Evolutionary conservation across 2,888 invertebrate species (phyloP).

Genomic region (Melinaea menophilus): DNA sequence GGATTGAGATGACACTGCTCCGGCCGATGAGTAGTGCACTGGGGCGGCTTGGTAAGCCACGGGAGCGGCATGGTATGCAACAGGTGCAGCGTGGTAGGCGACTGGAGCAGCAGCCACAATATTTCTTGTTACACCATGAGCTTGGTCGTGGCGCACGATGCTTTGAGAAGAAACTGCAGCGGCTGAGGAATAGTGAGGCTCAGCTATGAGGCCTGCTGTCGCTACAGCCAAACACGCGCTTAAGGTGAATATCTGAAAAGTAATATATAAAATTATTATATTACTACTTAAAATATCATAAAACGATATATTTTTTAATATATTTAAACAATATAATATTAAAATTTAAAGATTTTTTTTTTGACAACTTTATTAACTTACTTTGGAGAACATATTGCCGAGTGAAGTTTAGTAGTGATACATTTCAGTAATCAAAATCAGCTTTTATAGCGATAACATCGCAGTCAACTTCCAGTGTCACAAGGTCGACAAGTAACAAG

Average conservation of each 20-base stretch:
- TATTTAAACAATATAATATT: background rate
- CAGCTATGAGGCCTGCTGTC: slow-evolving; percentile 41
- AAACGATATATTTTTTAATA: background rate
- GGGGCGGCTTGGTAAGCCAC: slow-evolving; percentile 20
- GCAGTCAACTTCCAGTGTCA: too few species aligned
- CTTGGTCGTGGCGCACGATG: slow-evolving; percentile 53
- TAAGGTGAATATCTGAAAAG: slow-evolving; percentile 16
- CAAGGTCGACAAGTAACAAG: background rate
- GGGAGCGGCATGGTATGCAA: slow-evolving; percentile 31
- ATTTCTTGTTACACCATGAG: slow-evolving; percentile 39
- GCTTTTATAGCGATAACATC: too few species aligned
- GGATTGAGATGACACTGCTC: slow-evolving; percentile 51
- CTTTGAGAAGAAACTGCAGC: slow-evolving; percentile 54
- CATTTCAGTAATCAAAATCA: too few species aligned
- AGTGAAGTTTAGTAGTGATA: background rate
- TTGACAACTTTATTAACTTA: slow-evolving; percentile 39
- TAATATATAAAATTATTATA: background rate
- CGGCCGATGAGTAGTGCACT: slow-evolving; percentile 21
- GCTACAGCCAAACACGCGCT: slow-evolving; percentile 1
- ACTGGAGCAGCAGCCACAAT: slow-evolving; percentile 43
- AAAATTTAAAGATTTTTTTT: background rate
- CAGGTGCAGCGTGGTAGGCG: slow-evolving; percentile 39
- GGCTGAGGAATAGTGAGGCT: slow-evolving; percentile 51
- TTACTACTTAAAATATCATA: background rate
- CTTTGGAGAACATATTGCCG: slow-evolving; percentile 60